A percentile compares a stretch with the other conserved stretches of the same genome.
phyloP scores from a whole-genome alignment of 1,140 invertebrate genomes.

The Uloborus diversus region DNA sequence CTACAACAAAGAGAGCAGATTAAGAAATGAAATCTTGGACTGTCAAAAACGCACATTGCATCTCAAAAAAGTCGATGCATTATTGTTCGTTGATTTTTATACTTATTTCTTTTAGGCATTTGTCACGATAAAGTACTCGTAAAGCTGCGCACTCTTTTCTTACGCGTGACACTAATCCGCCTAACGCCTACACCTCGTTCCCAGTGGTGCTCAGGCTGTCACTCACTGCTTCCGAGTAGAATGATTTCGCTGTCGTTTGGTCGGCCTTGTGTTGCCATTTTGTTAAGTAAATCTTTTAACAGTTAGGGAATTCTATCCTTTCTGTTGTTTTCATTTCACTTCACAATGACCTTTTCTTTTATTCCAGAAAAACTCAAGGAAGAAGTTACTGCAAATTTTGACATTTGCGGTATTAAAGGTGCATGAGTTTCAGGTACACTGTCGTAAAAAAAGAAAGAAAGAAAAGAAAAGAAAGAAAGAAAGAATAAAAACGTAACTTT shows the following conservation, averaged over 20 bases:
- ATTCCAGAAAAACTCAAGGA: slow-evolving; percentile 24
- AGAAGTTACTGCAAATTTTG: slow-evolving; percentile 2
- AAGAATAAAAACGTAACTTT: no score
- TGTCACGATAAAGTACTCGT: slow-evolving; percentile 46
- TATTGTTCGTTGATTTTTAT: slow-evolving; percentile 27
- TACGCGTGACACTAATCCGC: slow-evolving; percentile 41
- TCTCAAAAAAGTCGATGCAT: slow-evolving; percentile 20
- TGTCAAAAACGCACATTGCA: slow-evolving; percentile 32
- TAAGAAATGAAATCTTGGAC: slow-evolving; percentile 1
- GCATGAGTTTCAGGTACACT: no score
- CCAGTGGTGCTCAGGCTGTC: slow-evolving; percentile 28
- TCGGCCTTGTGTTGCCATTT: slow-evolving; percentile 29
- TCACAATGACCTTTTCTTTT: slow-evolving; percentile 33
- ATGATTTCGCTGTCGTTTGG: slow-evolving; percentile 13
- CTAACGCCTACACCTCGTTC: slow-evolving; percentile 40
- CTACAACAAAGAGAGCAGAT: neutral
- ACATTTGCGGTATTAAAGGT: no score
- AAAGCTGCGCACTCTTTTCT: slow-evolving; percentile 17
- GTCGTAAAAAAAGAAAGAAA: no score
- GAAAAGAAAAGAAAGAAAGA: no score
- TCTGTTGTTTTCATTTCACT: neutral
- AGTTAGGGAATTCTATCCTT: neutral
- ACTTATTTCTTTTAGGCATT: slow-evolving; percentile 19
- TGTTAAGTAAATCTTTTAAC: slow-evolving; percentile 36
- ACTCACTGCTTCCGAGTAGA: slow-evolving; percentile 21